Conservation (phyloP, 2,797 vertebrate species). For the Enteromius radiatus region DNA sequence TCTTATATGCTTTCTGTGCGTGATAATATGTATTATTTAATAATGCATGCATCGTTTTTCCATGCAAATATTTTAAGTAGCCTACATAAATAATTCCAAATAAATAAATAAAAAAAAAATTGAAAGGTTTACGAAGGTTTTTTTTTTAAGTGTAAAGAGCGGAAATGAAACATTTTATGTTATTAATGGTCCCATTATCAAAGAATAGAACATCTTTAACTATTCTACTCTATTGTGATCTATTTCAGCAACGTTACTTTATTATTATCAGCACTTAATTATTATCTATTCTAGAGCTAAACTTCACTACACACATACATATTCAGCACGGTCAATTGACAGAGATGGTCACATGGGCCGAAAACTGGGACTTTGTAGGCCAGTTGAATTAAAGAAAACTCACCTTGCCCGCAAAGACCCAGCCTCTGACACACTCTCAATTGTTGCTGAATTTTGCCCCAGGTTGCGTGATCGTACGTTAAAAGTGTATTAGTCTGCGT, state of each 20-base stretch:
- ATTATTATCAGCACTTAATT: neutral
- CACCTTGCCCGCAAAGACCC: constrained; percentile 92
- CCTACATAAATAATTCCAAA: neutral
- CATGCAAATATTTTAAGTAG: neutral
- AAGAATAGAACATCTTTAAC: neutral
- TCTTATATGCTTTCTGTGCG: no score
- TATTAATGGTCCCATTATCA: no score
- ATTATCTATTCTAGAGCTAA: neutral
- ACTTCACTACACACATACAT: neutral
- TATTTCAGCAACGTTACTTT: neutral
- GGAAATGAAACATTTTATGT: neutral
- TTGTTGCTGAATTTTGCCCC: constrained; percentile 1
- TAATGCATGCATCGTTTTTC: neutral
- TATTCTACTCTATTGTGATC: neutral
- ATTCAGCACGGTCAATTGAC: constrained; percentile 23
- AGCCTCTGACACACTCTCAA: constrained; percentile 75
- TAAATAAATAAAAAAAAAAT: neutral
- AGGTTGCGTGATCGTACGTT: constrained; percentile 80
- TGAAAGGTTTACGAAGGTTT: neutral
- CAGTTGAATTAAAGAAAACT: constrained; percentile 82
- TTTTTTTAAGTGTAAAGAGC: neutral
- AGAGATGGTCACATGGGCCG: constrained; percentile 73
- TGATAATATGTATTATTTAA: neutral
- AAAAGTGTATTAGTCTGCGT: neutral
- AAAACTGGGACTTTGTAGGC: constrained; percentile 92